Evolutionary conservation across 1,140 invertebrate genomes (phyloP).

Genomic region (Maniola jurtina): DNA sequence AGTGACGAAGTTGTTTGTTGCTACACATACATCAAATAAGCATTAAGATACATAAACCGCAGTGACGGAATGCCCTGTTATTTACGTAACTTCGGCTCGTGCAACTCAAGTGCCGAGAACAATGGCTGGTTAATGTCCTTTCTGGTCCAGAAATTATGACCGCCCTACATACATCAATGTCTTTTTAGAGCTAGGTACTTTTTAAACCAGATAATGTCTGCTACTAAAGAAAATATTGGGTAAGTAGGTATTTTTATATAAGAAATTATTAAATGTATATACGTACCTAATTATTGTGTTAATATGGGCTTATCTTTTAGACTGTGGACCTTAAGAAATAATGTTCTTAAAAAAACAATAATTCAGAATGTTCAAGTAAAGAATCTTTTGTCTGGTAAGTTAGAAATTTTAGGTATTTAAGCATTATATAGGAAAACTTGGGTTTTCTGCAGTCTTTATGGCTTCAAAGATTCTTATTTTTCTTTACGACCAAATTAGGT

Average conservation of each 20-base stretch:
- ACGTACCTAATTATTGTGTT: too few relatives aligned
- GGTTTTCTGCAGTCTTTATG: too few relatives aligned
- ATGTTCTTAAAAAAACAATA: too few relatives aligned
- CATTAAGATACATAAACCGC: slow-evolving; percentile 24
- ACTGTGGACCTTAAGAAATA: too few relatives aligned
- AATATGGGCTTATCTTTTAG: too few relatives aligned
- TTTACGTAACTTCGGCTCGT: slow-evolving; percentile 40
- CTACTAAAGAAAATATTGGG: too few relatives aligned
- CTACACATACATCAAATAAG: slow-evolving; percentile 25
- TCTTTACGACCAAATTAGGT: background rate
- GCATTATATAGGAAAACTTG: too few relatives aligned
- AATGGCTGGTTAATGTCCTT: slow-evolving; percentile 59
- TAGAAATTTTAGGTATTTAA: too few relatives aligned
- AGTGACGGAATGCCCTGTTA: slow-evolving; percentile 27
- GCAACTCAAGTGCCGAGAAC: slow-evolving; percentile 39
- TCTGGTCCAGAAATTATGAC: slow-evolving; percentile 67
- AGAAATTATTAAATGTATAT: too few relatives aligned
- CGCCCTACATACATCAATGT: slow-evolving; percentile 42
- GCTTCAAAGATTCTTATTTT: background rate
- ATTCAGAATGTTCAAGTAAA: too few relatives aligned
- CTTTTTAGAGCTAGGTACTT: background rate
- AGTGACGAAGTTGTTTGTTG: slow-evolving; percentile 19
- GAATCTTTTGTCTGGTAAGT: too few relatives aligned
- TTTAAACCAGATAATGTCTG: background rate
- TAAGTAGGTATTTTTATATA: too few relatives aligned